Evolutionary conservation across 2,888 invertebrate species (phyloP).

Genomic region (Chrysopilus asiliformis): DNA sequence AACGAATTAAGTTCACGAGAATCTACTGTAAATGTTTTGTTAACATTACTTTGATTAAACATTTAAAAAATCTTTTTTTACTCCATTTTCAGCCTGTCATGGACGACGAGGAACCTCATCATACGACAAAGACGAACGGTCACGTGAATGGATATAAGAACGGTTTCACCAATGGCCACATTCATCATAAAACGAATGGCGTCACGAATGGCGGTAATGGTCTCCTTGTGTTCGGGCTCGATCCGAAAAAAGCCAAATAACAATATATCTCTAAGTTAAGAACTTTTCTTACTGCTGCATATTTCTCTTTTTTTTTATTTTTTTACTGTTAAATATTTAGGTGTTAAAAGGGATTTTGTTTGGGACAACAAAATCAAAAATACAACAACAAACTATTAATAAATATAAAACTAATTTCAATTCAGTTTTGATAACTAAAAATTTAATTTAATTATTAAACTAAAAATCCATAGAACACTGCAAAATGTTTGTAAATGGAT

Average conservation of each 20-base stretch:
- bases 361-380: too few relatives aligned
- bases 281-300: constrained; percentile 14
- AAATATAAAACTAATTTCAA: too few relatives aligned
- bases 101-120: constrained; percentile 36
- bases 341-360: too few relatives aligned
- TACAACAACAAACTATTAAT: too few relatives aligned
- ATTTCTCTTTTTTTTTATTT: constrained; percentile 12
- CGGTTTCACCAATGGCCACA: constrained; percentile 23
- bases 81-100: constrained; percentile 47
- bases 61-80: constrained; percentile 11
- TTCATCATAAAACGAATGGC: constrained; percentile 25
- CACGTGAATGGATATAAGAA: constrained; percentile 21
- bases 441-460: too few relatives aligned
- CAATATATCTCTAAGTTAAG: constrained; percentile 21
- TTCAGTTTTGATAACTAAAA: too few relatives aligned
- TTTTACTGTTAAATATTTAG: too few relatives aligned
- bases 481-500: too few relatives aligned
- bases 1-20: too few relatives aligned
- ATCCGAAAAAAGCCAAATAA: constrained; percentile 37
- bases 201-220: constrained; percentile 13
- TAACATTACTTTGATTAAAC: background rate
- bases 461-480: too few relatives aligned
- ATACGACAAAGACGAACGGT: constrained; percentile 23
- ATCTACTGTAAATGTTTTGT: too few relatives aligned
- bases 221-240: constrained; percentile 33